Base-by-base conservation (phyloP, 2,797 vertebrate species). In the Sebastolobus altivelis region DNA sequence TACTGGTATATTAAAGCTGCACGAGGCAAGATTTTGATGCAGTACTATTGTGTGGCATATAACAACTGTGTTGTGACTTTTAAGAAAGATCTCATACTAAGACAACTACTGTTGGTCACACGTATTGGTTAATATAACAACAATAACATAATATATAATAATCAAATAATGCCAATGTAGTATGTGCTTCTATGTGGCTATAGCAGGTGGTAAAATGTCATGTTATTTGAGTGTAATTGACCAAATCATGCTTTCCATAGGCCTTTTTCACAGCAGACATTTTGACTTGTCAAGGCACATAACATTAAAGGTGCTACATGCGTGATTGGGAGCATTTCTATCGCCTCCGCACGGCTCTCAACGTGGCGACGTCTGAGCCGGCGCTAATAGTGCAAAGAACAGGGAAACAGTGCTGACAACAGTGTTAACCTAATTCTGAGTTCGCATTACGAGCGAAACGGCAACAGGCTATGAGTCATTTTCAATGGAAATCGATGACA, bases 271-370 rank as follows among this genome's bases (percentile, higher is more conserved):
- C 2, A 70, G 58, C 8, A 62, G n/a, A 46, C 27, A 74, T 14
- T 76, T 59, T 46, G 55, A 60, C 31, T 46, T 75, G 22, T 66
- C 16, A 35, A 60, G 46, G 65, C 18, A 70, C 22, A 52, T 59
- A 3, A 12, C 1, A 27, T 33, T 46, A 43, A 70, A 22, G 2
- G 43, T 46, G 43, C 43, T 46, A 46, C 18, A 46, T 46, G 43
- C 0, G 16, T 18, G 43, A 46, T 46, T 46, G 43, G 43, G 16
- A 46, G 43, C 6, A 46, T 46, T 46, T 46, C 46, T 49, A 49
- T 49, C 0, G 46, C 18, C 46, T 49, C 46, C 46, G 3, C 46
- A 49, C 8, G 8, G 46, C 46, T 49, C 46, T 49, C 18, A 49
- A 20, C 46, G 8, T 49, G 46, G 16, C 18, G 46, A 49, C 18